Percentiles rank a stretch among this genome's conserved stretches.
phyloP scores from a whole-genome alignment of 2,113 vertebrate genomes.

The Fulica atra region DNA sequence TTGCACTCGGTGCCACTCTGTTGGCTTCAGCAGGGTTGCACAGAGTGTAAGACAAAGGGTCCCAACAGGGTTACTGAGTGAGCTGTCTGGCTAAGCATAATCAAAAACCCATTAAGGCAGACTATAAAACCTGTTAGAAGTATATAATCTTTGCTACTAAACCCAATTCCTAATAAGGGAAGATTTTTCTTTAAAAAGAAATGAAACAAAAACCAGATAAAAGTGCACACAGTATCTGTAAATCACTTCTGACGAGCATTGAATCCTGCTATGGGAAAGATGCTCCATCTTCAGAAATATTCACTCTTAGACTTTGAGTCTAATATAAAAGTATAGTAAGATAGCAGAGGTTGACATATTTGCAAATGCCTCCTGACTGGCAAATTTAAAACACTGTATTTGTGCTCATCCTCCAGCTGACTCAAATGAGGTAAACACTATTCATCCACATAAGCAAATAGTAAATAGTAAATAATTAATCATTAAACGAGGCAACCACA shows the following conservation, averaged over 20 bases:
- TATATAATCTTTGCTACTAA: not conserved
- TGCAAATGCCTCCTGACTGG: not conserved
- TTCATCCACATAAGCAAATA: not conserved
- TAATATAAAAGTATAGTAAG: not conserved
- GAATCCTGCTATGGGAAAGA: not conserved
- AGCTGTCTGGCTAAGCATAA: not conserved
- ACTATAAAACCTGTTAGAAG: not conserved
- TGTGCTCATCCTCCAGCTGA: conserved; percentile 2
- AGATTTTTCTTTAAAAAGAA: not conserved
- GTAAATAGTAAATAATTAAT: not conserved
- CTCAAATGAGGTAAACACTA: not conserved
- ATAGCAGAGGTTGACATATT: not conserved
- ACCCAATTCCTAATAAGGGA: not conserved
- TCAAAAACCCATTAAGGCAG: not conserved
- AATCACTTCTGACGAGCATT: not conserved
- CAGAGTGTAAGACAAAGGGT: not conserved
- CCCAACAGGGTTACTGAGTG: not conserved
- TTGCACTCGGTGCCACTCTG: not conserved
- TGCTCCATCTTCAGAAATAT: not conserved
- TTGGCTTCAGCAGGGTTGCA: not conserved
- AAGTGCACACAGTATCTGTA: not conserved
- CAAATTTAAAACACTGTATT: not conserved
- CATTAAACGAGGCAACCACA: not conserved
- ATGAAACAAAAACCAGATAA: not conserved
- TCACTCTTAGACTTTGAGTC: not conserved